Conservation (phyloP, 2,797 vertebrate species). For the Valencia hispanica region DNA sequence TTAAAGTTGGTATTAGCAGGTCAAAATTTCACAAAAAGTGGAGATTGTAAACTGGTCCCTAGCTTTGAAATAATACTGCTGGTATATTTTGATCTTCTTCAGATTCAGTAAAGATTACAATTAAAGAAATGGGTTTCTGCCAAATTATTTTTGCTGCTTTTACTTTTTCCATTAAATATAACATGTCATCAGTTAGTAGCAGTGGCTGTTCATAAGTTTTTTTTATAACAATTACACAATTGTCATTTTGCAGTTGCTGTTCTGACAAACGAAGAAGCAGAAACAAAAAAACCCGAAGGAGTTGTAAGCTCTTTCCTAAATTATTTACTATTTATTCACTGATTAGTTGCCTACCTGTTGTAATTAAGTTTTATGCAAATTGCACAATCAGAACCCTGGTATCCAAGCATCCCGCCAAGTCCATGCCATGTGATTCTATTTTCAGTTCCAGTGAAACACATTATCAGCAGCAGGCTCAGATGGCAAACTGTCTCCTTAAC, state of each 20-base stretch:
- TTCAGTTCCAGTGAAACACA: conserved; percentile 14
- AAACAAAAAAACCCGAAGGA: conserved; percentile 16
- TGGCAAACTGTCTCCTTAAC: conserved; percentile 34
- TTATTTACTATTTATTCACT: conserved; percentile 34
- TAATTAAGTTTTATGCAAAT: conserved; percentile 51
- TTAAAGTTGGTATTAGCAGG: not conserved
- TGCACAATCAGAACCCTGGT: conserved; percentile 28
- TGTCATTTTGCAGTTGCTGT: conserved; percentile 15
- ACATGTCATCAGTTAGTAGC: not conserved
- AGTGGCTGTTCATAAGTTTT: not conserved
- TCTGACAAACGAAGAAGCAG: conserved; percentile 16
- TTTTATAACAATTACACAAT: not conserved
- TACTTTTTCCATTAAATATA: not conserved
- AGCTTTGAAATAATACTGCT: not conserved
- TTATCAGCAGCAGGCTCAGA: conserved; percentile 26
- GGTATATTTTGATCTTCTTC: not conserved
- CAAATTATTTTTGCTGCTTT: conserved; percentile 2
- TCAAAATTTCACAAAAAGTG: not conserved
- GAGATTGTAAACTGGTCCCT: not conserved
- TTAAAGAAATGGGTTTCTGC: not conserved
- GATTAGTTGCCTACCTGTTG: conserved; percentile 48
- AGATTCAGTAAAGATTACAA: not conserved
- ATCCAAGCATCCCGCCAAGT: conserved; percentile 6
- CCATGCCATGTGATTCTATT: conserved; percentile 18
- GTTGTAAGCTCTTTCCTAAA: conserved; percentile 18